Percentiles rank a stretch among this genome's conserved stretches.
These are phyloP conservation scores for Thunnus thynnus DNA, from an alignment of 2,113 vertebrate genomes.

Conservation along the genomic window DNA sequence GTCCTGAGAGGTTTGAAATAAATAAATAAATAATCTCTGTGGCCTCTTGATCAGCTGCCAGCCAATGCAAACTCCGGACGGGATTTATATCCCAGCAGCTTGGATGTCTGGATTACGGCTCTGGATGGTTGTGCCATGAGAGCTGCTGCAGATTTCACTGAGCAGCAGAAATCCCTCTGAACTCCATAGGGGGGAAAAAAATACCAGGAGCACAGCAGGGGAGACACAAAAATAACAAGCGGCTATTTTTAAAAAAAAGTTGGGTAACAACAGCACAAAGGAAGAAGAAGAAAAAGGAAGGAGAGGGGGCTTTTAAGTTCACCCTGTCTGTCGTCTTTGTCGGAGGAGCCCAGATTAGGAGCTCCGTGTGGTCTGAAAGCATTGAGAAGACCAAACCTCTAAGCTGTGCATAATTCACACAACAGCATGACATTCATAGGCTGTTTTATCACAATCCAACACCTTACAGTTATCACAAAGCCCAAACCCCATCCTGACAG, in stretches of 20 bases:
- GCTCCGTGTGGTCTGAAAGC: constrained; percentile 1
- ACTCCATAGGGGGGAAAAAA: constrained; percentile 33
- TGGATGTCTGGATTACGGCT: constrained; percentile 78
- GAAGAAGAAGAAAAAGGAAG: not conserved
- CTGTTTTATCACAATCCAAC: constrained; percentile 45
- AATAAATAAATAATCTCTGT: constrained; percentile 65
- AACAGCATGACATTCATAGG: constrained; percentile 22
- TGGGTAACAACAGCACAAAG: constrained; percentile 38
- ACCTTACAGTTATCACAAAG: constrained; percentile 47
- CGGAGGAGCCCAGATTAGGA: constrained; percentile 35
- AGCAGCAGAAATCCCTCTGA: constrained; percentile 67
- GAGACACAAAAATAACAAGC: constrained; percentile 34
- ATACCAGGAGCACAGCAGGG: constrained; percentile 44
- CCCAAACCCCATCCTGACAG: not conserved
- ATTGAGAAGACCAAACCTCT: not conserved
- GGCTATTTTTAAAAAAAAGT: constrained; percentile 61
- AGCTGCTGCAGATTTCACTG: constrained; percentile 70
- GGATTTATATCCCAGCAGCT: constrained; percentile 72
- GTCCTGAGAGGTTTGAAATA: constrained; percentile 55
- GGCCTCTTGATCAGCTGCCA: constrained; percentile 60
- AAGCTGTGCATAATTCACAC: constrained; percentile 9
- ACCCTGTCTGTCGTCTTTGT: constrained; percentile 11
- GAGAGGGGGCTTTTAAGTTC: constrained; percentile 8
- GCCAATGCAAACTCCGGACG: constrained; percentile 52
- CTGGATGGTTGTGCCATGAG: constrained; percentile 60